phyloP scores from a whole-genome alignment of 2,797 vertebrate genomes.

The Ambastaia sidthimunki region DNA sequence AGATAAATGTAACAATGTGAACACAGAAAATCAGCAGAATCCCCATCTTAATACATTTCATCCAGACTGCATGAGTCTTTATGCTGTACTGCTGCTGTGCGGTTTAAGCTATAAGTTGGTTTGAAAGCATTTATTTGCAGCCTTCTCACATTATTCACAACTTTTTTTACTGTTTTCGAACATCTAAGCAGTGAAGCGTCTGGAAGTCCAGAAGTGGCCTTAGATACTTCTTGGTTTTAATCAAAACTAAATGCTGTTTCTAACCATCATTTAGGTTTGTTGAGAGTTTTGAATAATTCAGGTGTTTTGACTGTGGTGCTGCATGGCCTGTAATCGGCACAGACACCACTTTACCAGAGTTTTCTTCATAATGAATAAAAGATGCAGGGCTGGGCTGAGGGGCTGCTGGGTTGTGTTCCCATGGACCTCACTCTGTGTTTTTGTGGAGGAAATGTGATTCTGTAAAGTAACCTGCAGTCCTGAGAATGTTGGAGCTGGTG shows the following conservation, averaged over 20 bases:
- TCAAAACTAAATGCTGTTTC: conserved; percentile 44
- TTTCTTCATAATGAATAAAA: conserved; percentile 62
- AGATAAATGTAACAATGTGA: neutral
- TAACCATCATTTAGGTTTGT: conserved; percentile 51
- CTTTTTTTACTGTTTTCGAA: conserved; percentile 4
- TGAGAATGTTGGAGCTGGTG: neutral
- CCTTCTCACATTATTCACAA: neutral
- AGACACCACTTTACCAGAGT: conserved; percentile 47
- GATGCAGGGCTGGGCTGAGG: conserved; percentile 41
- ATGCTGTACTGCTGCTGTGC: neutral
- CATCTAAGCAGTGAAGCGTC: neutral
- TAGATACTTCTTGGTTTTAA: conserved; percentile 35
- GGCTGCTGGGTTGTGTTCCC: conserved; percentile 38
- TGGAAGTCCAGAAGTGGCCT: conserved; percentile 16
- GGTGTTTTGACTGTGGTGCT: conserved; percentile 57
- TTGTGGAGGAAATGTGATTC: conserved; percentile 14
- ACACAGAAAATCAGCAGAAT: neutral
- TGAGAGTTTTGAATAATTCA: conserved; percentile 59
- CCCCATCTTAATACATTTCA: neutral
- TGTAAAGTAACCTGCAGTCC: neutral
- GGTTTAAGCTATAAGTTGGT: no score
- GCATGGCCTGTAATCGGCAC: conserved; percentile 46
- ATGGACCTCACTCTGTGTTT: conserved; percentile 37
- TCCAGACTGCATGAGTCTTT: neutral
- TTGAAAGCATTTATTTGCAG: no score